phyloP scores from a whole-genome alignment of 2,888 invertebrate genomes.

The Apodemia zela region DNA sequence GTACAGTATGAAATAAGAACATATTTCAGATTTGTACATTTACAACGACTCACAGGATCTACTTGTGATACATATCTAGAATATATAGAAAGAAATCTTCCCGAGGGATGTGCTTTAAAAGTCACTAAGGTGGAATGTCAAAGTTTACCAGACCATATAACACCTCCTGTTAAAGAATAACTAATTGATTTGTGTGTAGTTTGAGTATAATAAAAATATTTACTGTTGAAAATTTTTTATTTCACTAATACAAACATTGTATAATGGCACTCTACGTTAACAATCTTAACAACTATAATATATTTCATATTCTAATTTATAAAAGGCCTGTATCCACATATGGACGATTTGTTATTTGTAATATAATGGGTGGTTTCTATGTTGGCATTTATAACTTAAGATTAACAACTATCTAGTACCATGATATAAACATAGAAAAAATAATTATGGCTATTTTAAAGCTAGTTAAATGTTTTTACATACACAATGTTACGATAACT shows the following conservation, averaged over 20 bases:
- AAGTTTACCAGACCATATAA: slow-evolving; percentile 77
- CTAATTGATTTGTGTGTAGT: slow-evolving; percentile 22
- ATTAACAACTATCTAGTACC: neutral
- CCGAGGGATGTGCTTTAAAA: slow-evolving; percentile 97
- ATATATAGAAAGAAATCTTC: slow-evolving; percentile 97
- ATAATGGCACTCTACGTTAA: neutral
- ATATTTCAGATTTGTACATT: slow-evolving; percentile 91
- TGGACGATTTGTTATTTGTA: slow-evolving; percentile 7
- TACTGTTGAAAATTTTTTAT: slow-evolving; percentile 16
- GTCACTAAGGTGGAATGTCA: slow-evolving; percentile 87
- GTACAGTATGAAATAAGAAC: slow-evolving; percentile 98
- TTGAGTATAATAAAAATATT: slow-evolving; percentile 28
- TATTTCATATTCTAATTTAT: slow-evolving; percentile 6
- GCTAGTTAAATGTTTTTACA: no score
- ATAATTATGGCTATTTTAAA: neutral
- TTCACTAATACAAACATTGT: slow-evolving; percentile 11
- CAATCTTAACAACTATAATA: neutral
- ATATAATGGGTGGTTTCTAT: slow-evolving; percentile 8
- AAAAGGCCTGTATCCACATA: slow-evolving; percentile 6
- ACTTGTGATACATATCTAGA: slow-evolving; percentile 97
- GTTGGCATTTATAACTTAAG: neutral
- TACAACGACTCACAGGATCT: slow-evolving; percentile 94
- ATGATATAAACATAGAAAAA: slow-evolving; percentile 5
- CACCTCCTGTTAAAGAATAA: slow-evolving; percentile 56
- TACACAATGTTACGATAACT: no score